These are phyloP conservation scores for Pelecanoides urinatrix DNA, from an alignment of 2,113 vertebrate genomes.

Conservation along the genomic window DNA sequence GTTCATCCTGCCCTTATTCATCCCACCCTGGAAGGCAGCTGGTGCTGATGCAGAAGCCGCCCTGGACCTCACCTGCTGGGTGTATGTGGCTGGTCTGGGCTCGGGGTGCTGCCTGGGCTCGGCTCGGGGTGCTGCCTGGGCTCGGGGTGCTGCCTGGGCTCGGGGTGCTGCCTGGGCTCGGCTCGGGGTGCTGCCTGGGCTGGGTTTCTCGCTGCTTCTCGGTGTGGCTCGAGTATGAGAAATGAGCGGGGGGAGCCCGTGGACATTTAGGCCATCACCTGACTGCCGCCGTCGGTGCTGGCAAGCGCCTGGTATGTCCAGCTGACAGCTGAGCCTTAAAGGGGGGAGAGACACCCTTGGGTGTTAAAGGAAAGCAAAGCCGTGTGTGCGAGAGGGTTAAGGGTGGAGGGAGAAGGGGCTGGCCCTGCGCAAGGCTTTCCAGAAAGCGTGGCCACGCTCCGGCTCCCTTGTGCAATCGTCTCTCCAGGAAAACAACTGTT, in stretches of 20 bases:
- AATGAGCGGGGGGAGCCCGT: not conserved
- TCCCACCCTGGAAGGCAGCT: not conserved
- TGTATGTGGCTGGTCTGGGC: accelerated
- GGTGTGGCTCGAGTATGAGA: not conserved
- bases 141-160: too few relatives aligned
- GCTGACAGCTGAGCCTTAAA: constrained; percentile 37
- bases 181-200: not conserved
- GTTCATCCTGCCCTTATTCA: not conserved
- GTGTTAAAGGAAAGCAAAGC: not conserved
- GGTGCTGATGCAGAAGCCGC: not conserved
- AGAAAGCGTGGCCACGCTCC: accelerated
- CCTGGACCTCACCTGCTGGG: not conserved
- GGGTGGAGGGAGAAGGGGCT: not conserved
- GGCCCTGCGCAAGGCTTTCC: accelerated
- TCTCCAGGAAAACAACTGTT: not conserved
- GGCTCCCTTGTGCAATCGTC: not conserved
- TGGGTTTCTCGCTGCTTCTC: not conserved
- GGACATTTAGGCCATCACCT: constrained; percentile 4
- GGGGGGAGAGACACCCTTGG: not conserved
- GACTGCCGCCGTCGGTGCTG: constrained; percentile 5
- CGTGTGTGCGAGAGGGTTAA: not conserved
- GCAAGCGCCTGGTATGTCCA: not conserved
- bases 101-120: too few relatives aligned
- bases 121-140: not conserved
- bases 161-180: too few relatives aligned